Evolutionary conservation across 2,113 vertebrate species (phyloP).

Genomic region (Delphinapterus leucas): DNA sequence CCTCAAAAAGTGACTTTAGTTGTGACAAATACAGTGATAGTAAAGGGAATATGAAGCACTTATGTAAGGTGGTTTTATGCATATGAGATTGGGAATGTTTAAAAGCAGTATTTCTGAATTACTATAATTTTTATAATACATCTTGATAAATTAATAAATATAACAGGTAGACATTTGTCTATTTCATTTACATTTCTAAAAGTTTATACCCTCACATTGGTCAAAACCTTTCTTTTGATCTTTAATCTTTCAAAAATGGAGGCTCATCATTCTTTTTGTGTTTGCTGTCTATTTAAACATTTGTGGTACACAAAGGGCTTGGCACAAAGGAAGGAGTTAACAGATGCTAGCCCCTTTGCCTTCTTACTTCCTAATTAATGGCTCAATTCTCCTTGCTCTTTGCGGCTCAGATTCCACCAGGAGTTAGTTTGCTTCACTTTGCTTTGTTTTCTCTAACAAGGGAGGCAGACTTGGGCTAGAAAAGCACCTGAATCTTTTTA

Average conservation of each 20-base stretch:
- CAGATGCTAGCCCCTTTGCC: not conserved
- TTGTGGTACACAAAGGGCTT: not conserved
- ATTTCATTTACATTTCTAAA: not conserved
- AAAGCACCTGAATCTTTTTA: not conserved
- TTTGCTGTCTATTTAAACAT: not conserved
- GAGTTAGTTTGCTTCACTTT: not conserved
- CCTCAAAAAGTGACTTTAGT: not conserved
- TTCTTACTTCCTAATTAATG: not conserved
- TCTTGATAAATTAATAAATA: not conserved
- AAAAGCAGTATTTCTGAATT: not conserved
- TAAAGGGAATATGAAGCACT: not conserved
- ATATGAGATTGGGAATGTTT: not conserved
- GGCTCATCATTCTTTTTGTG: accelerated
- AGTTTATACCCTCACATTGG: not conserved
- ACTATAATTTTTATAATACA: not conserved
- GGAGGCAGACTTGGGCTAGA: not conserved
- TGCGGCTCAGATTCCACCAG: not conserved
- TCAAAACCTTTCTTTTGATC: not conserved
- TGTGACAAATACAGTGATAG: not conserved
- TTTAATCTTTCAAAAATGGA: not conserved
- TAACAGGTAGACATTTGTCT: not conserved
- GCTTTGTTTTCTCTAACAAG: not conserved
- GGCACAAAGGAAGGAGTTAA: not conserved
- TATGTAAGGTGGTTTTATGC: not conserved
- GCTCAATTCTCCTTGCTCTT: not conserved